Evolutionary conservation across 1,140 invertebrate species (phyloP).

Genomic region (Homarus americanus): DNA sequence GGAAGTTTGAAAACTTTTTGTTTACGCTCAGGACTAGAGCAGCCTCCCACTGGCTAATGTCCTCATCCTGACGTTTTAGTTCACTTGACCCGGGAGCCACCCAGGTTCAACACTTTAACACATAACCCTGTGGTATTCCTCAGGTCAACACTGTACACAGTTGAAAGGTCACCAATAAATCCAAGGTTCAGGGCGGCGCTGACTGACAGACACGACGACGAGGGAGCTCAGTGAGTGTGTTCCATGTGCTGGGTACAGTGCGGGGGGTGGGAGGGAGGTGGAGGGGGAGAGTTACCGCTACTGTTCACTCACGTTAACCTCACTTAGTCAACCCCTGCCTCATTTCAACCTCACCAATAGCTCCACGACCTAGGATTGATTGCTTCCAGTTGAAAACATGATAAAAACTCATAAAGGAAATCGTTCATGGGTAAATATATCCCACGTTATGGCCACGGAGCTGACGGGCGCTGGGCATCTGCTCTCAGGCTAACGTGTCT

Average conservation of each 20-base stretch:
- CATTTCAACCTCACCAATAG: background rate
- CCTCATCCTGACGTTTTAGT: background rate
- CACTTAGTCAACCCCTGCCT: background rate
- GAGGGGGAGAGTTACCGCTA: slow-evolving; percentile 33
- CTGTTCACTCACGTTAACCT: slow-evolving; percentile 4
- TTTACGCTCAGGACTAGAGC: slow-evolving; percentile 63
- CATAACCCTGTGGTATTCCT: background rate
- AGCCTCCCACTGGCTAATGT: slow-evolving; percentile 27
- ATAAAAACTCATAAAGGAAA: background rate
- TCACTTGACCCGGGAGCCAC: slow-evolving; percentile 7
- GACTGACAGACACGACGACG: slow-evolving; percentile 52
- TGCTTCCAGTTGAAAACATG: too few relatives aligned
- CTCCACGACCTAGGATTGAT: background rate
- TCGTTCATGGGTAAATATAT: slow-evolving; percentile 32
- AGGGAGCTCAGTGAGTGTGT: slow-evolving; percentile 43
- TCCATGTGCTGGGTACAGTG: slow-evolving; percentile 68
- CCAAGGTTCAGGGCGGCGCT: slow-evolving; percentile 19
- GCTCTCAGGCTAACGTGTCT: slow-evolving; percentile 35
- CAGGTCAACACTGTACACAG: background rate
- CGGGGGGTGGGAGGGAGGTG: slow-evolving; percentile 5
- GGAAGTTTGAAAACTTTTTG: slow-evolving; percentile 74
- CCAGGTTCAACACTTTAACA: background rate
- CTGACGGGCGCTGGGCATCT: slow-evolving; percentile 60
- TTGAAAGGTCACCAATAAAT: slow-evolving; percentile 25
- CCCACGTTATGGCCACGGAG: slow-evolving; percentile 44